Evolutionary conservation across 1,140 invertebrate genomes (phyloP), one percentile per base, ranked within the genome.

Genomic region (Melitaea cinxia): DNA sequence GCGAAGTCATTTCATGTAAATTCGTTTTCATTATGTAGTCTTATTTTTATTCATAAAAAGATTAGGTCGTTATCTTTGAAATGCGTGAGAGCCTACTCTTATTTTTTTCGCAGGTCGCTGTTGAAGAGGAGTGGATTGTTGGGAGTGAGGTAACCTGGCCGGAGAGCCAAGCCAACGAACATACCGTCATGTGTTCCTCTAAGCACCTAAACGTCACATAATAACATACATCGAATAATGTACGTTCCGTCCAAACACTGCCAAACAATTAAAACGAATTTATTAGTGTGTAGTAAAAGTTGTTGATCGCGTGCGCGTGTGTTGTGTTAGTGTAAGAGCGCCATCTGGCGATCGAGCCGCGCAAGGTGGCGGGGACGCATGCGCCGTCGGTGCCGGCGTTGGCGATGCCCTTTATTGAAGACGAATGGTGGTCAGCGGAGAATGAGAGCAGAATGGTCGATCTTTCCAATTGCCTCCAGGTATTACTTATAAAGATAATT

Each of bases 361-460:
- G 77, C 80, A 91, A 83, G 77, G 92, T 93, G 92, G 92, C 92
- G 91, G 92, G 91, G 88, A 92, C 93, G 83, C 91, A 93, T 90
- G 92, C 93, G 88, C 91, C 93, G 88, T 90, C 93, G 91, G 92
- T 90, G 78, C 91, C 92, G 91, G 92, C 93, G 80, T 91, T 93
- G 93, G 94, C 93, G 93, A 98, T 98, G 96, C 96, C 96, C 92
- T 98, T 97, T 93, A 97, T 98, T 92, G 96, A 97, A 92, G 96
- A 97, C 93, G 96, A 97, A 83, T 94, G 97, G 73, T 97, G 96
- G 96, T 96, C 96, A 93, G 95, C 95, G 83, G 96, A 97, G 92
- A 96, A 96, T 91, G 96, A 97, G 91, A 96, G 95, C 85, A 97
- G 96, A 91, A 96, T 97, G 94, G 96, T 97, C 68, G 96, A 97